Percentiles rank a stretch among this genome's conserved stretches.
Conservation (phyloP, 2,797 vertebrate genomes). For the Gymnopithys bicolor region DNA sequence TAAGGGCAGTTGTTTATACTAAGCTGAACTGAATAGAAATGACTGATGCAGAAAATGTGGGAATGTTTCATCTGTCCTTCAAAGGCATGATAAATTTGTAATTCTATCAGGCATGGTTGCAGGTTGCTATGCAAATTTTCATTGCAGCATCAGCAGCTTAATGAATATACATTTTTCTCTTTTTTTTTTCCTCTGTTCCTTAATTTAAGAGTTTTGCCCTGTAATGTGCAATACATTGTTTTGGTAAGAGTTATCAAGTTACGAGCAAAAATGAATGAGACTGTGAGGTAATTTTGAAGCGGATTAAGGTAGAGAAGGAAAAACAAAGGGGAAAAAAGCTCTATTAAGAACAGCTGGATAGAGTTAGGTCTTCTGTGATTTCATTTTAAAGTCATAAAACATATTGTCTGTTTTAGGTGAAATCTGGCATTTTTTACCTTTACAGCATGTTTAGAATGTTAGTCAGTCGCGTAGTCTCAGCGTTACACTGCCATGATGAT, state of each 20-base stretch:
- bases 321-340: not conserved
- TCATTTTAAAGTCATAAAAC: slow-evolving; percentile 46
- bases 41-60: slow-evolving; percentile 55
- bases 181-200: not conserved
- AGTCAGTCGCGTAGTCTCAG: not conserved
- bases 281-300: slow-evolving; percentile 49
- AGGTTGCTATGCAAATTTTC: slow-evolving; percentile 38
- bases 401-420: slow-evolving; percentile 9
- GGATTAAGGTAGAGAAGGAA: slow-evolving; percentile 53
- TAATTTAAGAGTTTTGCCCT: not conserved
- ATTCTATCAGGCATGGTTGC: slow-evolving; percentile 18
- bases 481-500: not conserved
- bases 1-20: slow-evolving; percentile 48
- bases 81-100: slow-evolving; percentile 8
- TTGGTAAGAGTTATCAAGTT: slow-evolving; percentile 50
- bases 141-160: not conserved
- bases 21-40: slow-evolving; percentile 36
- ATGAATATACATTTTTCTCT: slow-evolving; percentile 3
- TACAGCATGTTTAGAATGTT: not conserved
- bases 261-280: slow-evolving; percentile 1
- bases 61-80: slow-evolving; percentile 47
- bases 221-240: not conserved
- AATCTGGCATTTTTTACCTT: slow-evolving; percentile 20
- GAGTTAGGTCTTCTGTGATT: slow-evolving; percentile 28
- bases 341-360: slow-evolving; percentile 59